Conservation (phyloP, 2,113 vertebrate species). For the Lates calcarifer region DNA sequence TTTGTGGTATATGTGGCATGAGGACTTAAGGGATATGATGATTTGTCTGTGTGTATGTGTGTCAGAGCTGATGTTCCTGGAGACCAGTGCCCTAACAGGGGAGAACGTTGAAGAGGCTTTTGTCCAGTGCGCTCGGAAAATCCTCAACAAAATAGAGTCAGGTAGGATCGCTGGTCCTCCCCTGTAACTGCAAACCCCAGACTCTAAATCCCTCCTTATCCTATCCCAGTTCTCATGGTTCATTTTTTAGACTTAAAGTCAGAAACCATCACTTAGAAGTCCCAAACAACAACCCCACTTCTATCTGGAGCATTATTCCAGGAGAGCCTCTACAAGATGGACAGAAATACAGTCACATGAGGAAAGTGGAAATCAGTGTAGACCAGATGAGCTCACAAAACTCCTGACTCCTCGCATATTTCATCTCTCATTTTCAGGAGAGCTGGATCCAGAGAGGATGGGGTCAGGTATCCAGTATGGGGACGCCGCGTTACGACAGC, state of each 20-base stretch:
- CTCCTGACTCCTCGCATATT: neutral
- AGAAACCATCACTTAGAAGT: neutral
- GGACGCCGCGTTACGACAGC: constrained; percentile 90
- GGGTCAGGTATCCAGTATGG: constrained; percentile 96
- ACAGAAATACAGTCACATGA: neutral
- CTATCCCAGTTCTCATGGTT: neutral
- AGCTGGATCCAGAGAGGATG: constrained; percentile 95
- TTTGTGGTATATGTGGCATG: neutral
- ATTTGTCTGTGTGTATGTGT: constrained; percentile 28
- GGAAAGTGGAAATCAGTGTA: neutral
- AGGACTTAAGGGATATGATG: neutral
- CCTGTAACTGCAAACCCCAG: neutral
- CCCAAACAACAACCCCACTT: too few species aligned
- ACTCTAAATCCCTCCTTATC: constrained; percentile 20
- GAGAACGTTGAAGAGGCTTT: constrained; percentile 96
- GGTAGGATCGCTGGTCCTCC: constrained; percentile 77
- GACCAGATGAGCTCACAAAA: neutral
- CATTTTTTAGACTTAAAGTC: neutral
- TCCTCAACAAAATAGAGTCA: constrained; percentile 95
- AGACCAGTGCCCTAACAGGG: constrained; percentile 93
- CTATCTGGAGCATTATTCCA: neutral
- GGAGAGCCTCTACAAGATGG: neutral
- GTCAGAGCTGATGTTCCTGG: constrained; percentile 94
- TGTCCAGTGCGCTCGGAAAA: constrained; percentile 93
- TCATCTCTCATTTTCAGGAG: constrained; percentile 81